Conservation (phyloP, 2,797 vertebrate species). For the Rhadinocentrus ornatus region DNA sequence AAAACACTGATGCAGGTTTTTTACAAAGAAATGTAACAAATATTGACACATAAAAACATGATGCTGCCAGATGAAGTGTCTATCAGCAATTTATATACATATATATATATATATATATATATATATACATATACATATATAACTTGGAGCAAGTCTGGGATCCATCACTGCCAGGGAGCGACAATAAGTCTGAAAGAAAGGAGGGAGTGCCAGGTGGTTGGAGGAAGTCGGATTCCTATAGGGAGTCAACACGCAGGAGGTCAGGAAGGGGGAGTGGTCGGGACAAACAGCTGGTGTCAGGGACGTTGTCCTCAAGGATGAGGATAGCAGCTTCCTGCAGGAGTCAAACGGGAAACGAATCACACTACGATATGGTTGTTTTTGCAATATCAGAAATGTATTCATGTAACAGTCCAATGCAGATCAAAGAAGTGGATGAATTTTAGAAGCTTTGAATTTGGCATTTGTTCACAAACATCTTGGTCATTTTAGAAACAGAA, state of each 20-base stretch:
- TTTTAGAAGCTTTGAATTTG: no score
- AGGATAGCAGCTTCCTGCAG: conserved; percentile 18
- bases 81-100: no score
- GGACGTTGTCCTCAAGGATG: conserved; percentile 13
- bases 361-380: neutral
- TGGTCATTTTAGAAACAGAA: neutral
- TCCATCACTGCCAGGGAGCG: conserved; percentile 29
- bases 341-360: conserved; percentile 1
- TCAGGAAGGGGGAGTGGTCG: conserved; percentile 43
- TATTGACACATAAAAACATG: no score
- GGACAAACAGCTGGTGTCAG: conserved; percentile 51
- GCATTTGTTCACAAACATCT: neutral
- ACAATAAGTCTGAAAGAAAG: conserved; percentile 42
- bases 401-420: neutral
- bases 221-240: conserved; percentile 35
- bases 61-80: no score
- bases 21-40: no score
- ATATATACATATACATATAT: no score
- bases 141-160: conserved; percentile 46
- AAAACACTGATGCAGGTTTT: no score
- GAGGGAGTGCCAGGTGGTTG: neutral
- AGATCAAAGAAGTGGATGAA: no score
- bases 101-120: no score
- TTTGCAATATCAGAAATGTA: no score
- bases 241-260: conserved; percentile 31